These are phyloP conservation scores for Clostera curtula DNA, from an alignment of 2,888 invertebrate genomes.

Conservation along the genomic window DNA sequence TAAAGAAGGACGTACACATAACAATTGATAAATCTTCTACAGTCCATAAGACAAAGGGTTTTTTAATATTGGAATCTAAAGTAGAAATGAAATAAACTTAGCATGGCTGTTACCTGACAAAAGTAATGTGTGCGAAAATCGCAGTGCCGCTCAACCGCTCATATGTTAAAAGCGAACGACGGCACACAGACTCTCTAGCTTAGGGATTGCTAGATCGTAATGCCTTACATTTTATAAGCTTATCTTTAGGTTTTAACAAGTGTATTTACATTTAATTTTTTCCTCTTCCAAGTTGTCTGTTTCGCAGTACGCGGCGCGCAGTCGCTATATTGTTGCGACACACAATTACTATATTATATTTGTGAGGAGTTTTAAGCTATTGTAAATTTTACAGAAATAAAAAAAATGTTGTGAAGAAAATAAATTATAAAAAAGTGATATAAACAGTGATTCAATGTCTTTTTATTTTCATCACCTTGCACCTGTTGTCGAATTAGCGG, in stretches of 20 bases:
- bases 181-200: constrained; percentile 60
- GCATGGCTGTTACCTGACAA: constrained; percentile 20
- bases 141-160: constrained; percentile 47
- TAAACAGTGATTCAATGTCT: constrained; percentile 56
- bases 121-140: constrained; percentile 19
- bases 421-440: constrained; percentile 74
- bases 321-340: constrained; percentile 52
- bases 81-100: too few relatives aligned
- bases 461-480: constrained; percentile 34
- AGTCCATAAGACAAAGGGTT: too few relatives aligned
- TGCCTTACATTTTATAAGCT: constrained; percentile 59
- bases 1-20: too few relatives aligned
- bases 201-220: constrained; percentile 53
- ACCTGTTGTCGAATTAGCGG: too few relatives aligned
- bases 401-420: constrained; percentile 73
- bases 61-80: too few relatives aligned
- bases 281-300: constrained; percentile 64
- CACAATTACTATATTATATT: constrained; percentile 58
- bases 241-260: constrained; percentile 54
- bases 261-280: constrained; percentile 55
- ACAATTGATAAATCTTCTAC: too few relatives aligned
- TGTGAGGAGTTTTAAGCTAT: constrained; percentile 74
- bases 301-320: constrained; percentile 37
- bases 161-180: constrained; percentile 63
- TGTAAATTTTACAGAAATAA: constrained; percentile 75